These are phyloP conservation scores for Cebus imitator DNA, from an alignment of 2,113 vertebrate species.

Conservation along the genomic window DNA sequence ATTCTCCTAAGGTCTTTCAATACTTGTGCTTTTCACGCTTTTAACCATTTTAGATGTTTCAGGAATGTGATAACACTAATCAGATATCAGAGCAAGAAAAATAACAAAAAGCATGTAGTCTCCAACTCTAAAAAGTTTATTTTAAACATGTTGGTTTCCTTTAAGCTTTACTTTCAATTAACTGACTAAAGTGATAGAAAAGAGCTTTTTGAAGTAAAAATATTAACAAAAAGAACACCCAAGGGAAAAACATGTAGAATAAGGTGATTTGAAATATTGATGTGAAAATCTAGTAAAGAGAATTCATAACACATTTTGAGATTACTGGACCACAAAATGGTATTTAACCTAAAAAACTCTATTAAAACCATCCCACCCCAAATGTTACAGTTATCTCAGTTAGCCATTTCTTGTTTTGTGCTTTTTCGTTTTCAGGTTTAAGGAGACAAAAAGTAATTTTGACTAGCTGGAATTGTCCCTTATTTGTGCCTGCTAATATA, in stretches of 20 bases:
- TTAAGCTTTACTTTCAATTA: constrained; percentile 1
- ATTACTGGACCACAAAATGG: background rate
- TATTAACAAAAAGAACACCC: background rate
- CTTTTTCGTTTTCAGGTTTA: background rate
- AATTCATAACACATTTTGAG: background rate
- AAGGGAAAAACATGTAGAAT: background rate
- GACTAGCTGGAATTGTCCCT: background rate
- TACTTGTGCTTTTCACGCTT: constrained; percentile 41
- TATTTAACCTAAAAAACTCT: background rate
- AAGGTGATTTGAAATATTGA: constrained; percentile 2
- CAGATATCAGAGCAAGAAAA: constrained; percentile 37
- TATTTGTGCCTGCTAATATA: background rate
- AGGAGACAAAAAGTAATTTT: background rate
- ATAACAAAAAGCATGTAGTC: background rate
- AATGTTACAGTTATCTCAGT: background rate
- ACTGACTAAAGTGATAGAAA: background rate
- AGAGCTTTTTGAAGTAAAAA: background rate
- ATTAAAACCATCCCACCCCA: background rate
- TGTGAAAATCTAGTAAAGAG: constrained; percentile 10
- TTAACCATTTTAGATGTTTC: constrained; percentile 44
- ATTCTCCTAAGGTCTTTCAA: background rate
- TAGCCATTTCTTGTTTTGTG: background rate
- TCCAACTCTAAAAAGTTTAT: constrained; percentile 16
- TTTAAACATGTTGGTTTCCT: constrained; percentile 5
- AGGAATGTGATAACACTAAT: constrained; percentile 54